Evolutionary conservation across 2,888 invertebrate species (phyloP), one percentile per base, ranked within the genome.

Genomic region (Hofmannophila pseudospretella): DNA sequence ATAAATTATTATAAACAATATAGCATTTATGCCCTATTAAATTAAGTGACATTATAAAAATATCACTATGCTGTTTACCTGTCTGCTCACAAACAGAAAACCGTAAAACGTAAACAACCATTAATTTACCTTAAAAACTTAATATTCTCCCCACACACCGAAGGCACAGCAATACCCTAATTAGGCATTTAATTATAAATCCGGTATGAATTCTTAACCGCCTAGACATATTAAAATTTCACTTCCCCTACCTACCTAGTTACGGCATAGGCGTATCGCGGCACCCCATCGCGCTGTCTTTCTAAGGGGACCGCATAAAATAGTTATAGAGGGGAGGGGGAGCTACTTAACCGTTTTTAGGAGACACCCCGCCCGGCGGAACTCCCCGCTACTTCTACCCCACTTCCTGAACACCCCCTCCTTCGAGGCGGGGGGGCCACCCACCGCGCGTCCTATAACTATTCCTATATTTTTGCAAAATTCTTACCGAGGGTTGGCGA

Each of bases 291-390:
- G 77, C 66, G 76, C 78, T 80, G 84, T 86, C 85, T 86, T 86
- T 85, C 80, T 78, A 80, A 84, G 84, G 85, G 85, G 84, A 82
- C 85, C 79, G 67, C 82, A 85, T 86, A 86, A 86, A 86, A 85
- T 86, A 86, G 85, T 86, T 85, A 85, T 82, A 78, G 77, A 77
- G 79, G 71, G 74, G 65, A 70, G 80, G 79, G 80, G 78, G 73
- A 77, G 84, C 85, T 85, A 85, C 85, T 86, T 85, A 84, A 81
- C 84, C 82, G 85, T 86, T 86, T 86, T 86, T 85, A 85, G 85
- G 84, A 81, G 84, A 79, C 81, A 75, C 84, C 85, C 85, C 81
- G 51, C 74, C 73, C 72, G 64, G 61, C 71, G 74, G 67, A 76
- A 72, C 77, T 66, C 79, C 78, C 75, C 64, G 59, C 75, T 67